Conservation (phyloP, 2,888 invertebrate species). For the Phorcus lineatus region DNA sequence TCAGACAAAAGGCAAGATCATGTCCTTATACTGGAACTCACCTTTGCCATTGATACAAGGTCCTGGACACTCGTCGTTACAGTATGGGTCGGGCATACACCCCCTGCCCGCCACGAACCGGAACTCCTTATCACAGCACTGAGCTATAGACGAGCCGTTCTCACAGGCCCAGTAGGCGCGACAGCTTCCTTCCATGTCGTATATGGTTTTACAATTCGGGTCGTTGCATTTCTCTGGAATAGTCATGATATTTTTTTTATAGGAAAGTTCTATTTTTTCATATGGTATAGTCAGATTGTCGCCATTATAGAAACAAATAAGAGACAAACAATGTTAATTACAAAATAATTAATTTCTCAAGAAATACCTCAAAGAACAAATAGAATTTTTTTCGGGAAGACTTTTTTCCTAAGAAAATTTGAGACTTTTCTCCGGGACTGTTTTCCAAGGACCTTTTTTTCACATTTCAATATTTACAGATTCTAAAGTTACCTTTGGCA, state of each 20-base stretch:
- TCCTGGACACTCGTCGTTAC: slow-evolving; percentile 23
- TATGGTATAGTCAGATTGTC: too few relatives aligned
- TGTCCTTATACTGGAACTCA: neutral
- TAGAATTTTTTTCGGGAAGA: too few relatives aligned
- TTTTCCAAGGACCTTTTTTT: too few relatives aligned
- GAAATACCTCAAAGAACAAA: too few relatives aligned
- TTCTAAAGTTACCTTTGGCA: slow-evolving; percentile 35
- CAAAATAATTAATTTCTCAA: too few relatives aligned
- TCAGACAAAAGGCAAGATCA: too few relatives aligned
- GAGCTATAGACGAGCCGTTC: slow-evolving; percentile 37
- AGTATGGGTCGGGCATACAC: slow-evolving; percentile 40
- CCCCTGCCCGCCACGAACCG: slow-evolving; percentile 36
- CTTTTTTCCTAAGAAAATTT: too few relatives aligned
- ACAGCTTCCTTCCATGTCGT: slow-evolving; percentile 42
- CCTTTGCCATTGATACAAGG: neutral
- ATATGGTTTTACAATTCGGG: neutral
- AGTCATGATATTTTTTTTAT: neutral
- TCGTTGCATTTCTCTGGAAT: slow-evolving; percentile 39
- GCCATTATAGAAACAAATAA: too few relatives aligned
- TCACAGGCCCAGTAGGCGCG: slow-evolving; percentile 53
- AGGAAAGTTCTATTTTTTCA: too few relatives aligned
- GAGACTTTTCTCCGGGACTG: too few relatives aligned
- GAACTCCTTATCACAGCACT: slow-evolving; percentile 48
- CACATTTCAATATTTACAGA: too few relatives aligned
- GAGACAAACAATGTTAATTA: too few relatives aligned